These are phyloP conservation scores for Ellobius talpinus DNA, from an alignment of 2,113 vertebrate genomes.

Conservation along the genomic window DNA sequence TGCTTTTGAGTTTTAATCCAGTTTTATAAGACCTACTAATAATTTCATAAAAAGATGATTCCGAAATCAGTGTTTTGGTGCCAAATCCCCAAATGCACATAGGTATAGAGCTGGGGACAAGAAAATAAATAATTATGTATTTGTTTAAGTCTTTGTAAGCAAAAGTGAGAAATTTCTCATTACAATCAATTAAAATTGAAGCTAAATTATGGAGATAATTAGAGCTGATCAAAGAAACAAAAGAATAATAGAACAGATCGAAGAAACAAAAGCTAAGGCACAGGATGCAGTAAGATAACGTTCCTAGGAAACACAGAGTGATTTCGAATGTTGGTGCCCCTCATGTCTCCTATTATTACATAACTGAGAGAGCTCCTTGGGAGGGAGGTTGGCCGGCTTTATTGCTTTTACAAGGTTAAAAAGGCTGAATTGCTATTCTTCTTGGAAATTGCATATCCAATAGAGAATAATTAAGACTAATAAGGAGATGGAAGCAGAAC, in stretches of 20 bases:
- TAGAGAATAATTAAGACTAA: conserved; percentile 70
- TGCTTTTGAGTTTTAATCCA: conserved; percentile 6
- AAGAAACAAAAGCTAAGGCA: conserved; percentile 39
- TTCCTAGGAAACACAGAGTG: conserved; percentile 16
- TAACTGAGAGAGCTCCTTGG: not conserved
- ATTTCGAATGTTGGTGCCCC: conserved; percentile 42
- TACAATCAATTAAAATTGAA: conserved; percentile 3
- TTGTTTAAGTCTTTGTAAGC: conserved; percentile 51
- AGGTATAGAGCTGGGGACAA: not conserved
- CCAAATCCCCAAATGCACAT: not conserved
- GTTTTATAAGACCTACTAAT: not conserved
- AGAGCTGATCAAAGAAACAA: conserved; percentile 54
- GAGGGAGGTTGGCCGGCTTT: conserved; percentile 22
- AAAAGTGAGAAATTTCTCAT: conserved; percentile 44
- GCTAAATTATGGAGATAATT: conserved; percentile 32
- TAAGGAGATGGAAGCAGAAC: conserved; percentile 66
- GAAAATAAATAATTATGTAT: conserved; percentile 17
- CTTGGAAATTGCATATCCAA: conserved; percentile 64
- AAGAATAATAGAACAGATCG: conserved; percentile 32
- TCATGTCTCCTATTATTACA: conserved; percentile 4
- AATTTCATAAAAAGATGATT: conserved; percentile 19
- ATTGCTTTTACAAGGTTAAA: conserved; percentile 71
- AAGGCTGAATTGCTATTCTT: conserved; percentile 63
- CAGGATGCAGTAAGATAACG: not conserved
- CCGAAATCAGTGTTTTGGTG: conserved; percentile 5